Evolutionary conservation across 2,888 invertebrate genomes (phyloP).

Genomic region (Drosophila picticornis): DNA sequence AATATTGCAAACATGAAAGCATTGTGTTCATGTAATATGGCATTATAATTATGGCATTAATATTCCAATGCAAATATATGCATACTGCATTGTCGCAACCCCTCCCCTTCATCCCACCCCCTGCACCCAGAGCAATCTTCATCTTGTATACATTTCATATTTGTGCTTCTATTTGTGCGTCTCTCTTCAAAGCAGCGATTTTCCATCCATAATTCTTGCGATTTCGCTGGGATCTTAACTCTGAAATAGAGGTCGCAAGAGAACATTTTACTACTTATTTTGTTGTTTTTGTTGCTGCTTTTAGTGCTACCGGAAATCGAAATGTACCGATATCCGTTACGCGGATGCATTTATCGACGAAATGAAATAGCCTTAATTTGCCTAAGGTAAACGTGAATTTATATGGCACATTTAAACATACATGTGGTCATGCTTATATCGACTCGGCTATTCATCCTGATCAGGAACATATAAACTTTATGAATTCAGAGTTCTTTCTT

Average conservation of each 20-base stretch:
- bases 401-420: too few relatives aligned
- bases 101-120: background rate
- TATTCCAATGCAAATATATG: constrained; percentile 75
- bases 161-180: background rate
- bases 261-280: too few relatives aligned
- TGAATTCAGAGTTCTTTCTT: too few relatives aligned
- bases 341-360: background rate
- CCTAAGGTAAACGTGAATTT: background rate
- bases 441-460: too few relatives aligned
- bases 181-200: background rate
- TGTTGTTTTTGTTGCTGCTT: too few relatives aligned
- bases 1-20: constrained; percentile 64
- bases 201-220: too few relatives aligned
- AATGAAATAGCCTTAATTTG: background rate
- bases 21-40: constrained; percentile 64
- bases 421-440: too few relatives aligned
- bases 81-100: constrained; percentile 53
- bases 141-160: constrained; percentile 5
- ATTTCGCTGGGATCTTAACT: too few relatives aligned
- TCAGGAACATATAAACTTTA: too few relatives aligned
- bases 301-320: background rate
- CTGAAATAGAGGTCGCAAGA: too few relatives aligned
- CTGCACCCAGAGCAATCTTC: background rate
- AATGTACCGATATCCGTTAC: background rate
- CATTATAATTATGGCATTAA: constrained; percentile 67